Evolutionary conservation across 2,113 vertebrate genomes (phyloP).

Genomic region (Falco punctatus): DNA sequence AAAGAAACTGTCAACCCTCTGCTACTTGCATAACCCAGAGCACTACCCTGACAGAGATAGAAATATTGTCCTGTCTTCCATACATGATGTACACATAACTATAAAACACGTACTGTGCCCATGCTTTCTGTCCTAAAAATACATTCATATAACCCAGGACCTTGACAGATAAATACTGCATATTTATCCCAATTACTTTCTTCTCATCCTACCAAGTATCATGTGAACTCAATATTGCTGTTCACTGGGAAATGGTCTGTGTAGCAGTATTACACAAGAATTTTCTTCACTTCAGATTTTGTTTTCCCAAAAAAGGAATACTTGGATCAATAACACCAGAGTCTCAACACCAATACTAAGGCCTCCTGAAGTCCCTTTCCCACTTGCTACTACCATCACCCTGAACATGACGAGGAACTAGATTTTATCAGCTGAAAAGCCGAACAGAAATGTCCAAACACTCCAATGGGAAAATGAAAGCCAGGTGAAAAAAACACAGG

Average conservation of each 20-base stretch:
- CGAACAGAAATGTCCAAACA: neutral
- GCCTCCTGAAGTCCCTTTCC: neutral
- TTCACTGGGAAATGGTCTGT: neutral
- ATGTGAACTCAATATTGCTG: fast-evolving
- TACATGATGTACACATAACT: neutral
- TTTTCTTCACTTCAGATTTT: neutral
- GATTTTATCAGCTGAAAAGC: neutral
- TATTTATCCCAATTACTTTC: neutral
- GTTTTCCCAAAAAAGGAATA: neutral
- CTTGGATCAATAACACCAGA: neutral
- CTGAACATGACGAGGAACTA: neutral
- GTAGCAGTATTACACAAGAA: neutral
- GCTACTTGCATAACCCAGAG: neutral
- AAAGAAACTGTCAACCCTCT: neutral
- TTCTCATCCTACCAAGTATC: neutral
- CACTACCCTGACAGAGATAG: neutral
- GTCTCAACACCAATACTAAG: neutral
- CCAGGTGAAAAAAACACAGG: neutral
- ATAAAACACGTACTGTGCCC: neutral
- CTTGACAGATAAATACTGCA: neutral
- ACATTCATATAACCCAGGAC: neutral
- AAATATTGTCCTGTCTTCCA: neutral
- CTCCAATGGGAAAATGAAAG: neutral
- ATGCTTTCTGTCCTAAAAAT: neutral
- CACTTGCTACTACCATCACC: neutral